Percentiles rank a stretch among this genome's conserved stretches.
Conservation (phyloP, 2,797 vertebrate species). For the Platalea minor region DNA sequence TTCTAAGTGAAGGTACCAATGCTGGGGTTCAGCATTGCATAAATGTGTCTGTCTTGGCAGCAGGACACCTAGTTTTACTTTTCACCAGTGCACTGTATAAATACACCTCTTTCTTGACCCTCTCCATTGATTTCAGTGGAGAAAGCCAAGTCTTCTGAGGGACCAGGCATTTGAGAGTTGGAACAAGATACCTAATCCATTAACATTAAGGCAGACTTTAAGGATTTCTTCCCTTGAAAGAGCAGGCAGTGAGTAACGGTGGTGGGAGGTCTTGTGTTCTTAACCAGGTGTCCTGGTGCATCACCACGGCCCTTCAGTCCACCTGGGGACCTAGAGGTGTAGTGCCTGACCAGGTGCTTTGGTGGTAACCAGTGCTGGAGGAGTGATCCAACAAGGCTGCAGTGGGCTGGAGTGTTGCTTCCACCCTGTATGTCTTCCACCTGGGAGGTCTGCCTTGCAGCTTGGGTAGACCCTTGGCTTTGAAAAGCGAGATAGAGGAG, state of each 20-base stretch:
- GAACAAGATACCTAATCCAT: not conserved
- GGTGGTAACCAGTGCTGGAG: not conserved
- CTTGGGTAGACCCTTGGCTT: not conserved
- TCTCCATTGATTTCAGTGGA: not conserved
- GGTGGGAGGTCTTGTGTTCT: not conserved
- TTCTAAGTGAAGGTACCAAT: not conserved
- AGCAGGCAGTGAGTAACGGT: not conserved
- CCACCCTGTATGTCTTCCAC: rapidly evolving
- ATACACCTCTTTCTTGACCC: not conserved
- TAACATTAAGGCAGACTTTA: not conserved
- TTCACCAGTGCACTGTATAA: not conserved
- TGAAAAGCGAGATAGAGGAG: not conserved
- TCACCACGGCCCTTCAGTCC: not conserved
- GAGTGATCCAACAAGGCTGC: not conserved
- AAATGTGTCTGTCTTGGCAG: not conserved
- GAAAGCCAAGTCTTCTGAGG: not conserved
- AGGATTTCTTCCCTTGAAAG: not conserved
- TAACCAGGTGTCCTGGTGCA: not conserved
- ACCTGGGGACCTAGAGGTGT: not conserved
- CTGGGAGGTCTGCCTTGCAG: not conserved
- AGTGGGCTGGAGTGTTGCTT: not conserved
- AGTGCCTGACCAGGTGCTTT: not conserved
- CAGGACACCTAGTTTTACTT: not conserved
- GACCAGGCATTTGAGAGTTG: not conserved
- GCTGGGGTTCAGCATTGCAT: rapidly evolving